A percentile compares a stretch with the other conserved stretches of the same genome.
Conservation (phyloP, 2,113 vertebrate genomes). For the Pseudopodoces humilis region DNA sequence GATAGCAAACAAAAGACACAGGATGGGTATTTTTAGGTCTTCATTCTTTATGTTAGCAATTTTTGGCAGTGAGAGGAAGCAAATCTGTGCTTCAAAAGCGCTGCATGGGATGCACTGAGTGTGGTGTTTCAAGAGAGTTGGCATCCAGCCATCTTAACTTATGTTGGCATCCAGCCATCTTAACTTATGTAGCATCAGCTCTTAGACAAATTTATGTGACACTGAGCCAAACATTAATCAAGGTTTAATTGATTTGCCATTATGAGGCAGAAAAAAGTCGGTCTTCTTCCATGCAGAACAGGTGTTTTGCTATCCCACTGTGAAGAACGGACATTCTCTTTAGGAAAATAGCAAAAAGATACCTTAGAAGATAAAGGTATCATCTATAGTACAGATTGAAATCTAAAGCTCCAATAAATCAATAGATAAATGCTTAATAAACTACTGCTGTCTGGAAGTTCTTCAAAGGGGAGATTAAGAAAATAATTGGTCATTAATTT, state of each 20-base stretch:
- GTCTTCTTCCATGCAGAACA: background rate
- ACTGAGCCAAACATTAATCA: constrained; percentile 23
- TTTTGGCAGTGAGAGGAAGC: background rate
- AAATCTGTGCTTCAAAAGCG: background rate
- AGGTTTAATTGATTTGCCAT: constrained; percentile 15
- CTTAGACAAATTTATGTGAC: constrained; percentile 13
- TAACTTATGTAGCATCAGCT: background rate
- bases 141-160: background rate
- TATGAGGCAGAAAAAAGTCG: background rate
- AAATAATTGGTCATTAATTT: background rate
- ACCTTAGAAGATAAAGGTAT: background rate
- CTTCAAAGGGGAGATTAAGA: background rate
- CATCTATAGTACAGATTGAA: background rate
- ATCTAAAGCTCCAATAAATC: background rate
- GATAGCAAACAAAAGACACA: background rate
- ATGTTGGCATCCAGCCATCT: background rate
- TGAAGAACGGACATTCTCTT: background rate
- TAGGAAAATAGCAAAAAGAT: background rate
- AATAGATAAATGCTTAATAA: background rate
- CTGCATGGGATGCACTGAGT: background rate
- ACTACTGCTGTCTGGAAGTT: background rate
- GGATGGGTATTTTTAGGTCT: background rate
- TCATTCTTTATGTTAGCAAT: background rate
- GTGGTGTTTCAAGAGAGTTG: background rate
- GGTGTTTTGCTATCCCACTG: background rate